Percentiles rank a stretch among this genome's conserved stretches.
Evolutionary conservation across 1,140 invertebrate genomes (phyloP).

Genomic region (Orius insidiosus): DNA sequence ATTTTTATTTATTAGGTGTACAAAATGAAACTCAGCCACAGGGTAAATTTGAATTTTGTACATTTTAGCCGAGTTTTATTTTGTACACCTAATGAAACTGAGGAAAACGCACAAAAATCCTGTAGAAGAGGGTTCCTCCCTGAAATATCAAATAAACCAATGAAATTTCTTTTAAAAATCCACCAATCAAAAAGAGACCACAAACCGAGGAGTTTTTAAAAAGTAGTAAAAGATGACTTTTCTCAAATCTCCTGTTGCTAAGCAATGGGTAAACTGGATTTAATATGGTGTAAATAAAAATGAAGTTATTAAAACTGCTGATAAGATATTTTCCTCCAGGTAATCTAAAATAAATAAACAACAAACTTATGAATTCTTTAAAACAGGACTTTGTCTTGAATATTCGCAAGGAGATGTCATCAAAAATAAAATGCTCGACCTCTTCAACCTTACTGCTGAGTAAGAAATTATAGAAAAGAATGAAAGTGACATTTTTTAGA

Average conservation of each 20-base stretch:
- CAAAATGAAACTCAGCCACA: no score
- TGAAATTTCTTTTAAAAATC: no score
- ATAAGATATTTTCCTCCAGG: constrained; percentile 47
- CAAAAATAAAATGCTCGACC: constrained; percentile 42
- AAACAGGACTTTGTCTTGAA: constrained; percentile 36
- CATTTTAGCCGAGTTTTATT: no score
- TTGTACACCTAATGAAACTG: no score
- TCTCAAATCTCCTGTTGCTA: background rate
- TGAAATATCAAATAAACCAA: no score
- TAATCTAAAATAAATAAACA: constrained; percentile 18
- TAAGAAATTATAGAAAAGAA: constrained; percentile 24
- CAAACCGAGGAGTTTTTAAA: no score
- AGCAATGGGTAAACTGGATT: no score
- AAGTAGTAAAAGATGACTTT: background rate
- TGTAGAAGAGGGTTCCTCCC: no score
- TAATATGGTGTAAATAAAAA: constrained; percentile 19
- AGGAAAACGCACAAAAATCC: no score
- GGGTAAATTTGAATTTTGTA: no score
- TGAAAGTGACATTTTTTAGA: constrained; percentile 24
- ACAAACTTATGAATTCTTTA: constrained; percentile 3
- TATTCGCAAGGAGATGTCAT: constrained; percentile 34
- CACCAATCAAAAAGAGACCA: no score
- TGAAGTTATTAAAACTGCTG: constrained; percentile 46
- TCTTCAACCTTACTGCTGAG: constrained; percentile 37
- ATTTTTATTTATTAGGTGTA: no score